phyloP scores from a whole-genome alignment of 2,888 invertebrate species.

The Crioceris asparagi region DNA sequence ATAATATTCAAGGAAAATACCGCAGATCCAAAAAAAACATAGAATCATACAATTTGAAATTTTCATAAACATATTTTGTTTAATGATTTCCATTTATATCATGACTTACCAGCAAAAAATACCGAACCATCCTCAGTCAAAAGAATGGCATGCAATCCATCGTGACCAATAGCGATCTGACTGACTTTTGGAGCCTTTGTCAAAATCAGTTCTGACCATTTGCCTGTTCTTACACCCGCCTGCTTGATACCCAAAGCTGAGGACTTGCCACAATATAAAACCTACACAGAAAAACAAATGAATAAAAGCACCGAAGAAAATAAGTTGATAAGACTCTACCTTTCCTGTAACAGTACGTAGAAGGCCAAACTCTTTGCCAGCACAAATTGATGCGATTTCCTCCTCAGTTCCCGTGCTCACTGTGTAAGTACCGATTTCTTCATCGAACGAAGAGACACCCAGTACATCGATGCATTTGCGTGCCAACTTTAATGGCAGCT shows the following conservation, averaged over 20 bases:
- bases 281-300: constrained; percentile 36
- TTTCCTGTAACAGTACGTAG: constrained; percentile 77
- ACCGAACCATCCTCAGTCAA: constrained; percentile 90
- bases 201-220: constrained; percentile 53
- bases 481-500: constrained; percentile 65
- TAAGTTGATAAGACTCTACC: constrained; percentile 37
- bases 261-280: constrained; percentile 81
- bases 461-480: constrained; percentile 68
- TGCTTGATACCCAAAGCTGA: constrained; percentile 75
- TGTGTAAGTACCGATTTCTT: constrained; percentile 41
- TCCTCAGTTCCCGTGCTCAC: constrained; percentile 50
- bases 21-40: background rate
- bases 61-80: background rate
- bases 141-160: constrained; percentile 82
- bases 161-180: constrained; percentile 84
- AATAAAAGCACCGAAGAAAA: constrained; percentile 6
- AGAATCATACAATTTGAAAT: background rate
- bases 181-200: constrained; percentile 62
- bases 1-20: background rate
- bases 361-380: constrained; percentile 86
- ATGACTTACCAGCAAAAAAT: constrained; percentile 53
- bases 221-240: constrained; percentile 41
- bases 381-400: constrained; percentile 63
- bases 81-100: too few species aligned
- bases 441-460: constrained; percentile 62